Percentiles rank a stretch among this genome's conserved stretches.
phyloP scores from a whole-genome alignment of 2,113 vertebrate genomes.

The Charina bottae region DNA sequence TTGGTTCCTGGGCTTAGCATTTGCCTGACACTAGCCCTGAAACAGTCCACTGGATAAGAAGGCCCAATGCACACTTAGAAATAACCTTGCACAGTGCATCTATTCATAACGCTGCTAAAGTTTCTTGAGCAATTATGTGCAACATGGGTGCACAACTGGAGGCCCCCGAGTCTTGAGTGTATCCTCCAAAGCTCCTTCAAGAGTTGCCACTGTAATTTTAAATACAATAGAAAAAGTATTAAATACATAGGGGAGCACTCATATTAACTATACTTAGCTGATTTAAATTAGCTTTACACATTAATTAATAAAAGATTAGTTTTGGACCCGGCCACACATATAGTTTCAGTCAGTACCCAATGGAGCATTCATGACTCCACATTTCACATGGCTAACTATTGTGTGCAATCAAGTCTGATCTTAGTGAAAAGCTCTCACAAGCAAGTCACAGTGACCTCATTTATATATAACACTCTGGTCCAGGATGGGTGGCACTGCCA shows the following conservation, averaged over 20 bases:
- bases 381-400: neutral
- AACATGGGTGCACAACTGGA: neutral
- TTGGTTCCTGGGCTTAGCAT: neutral
- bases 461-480: neutral
- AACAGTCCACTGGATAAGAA: neutral
- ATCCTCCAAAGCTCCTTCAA: neutral
- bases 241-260: neutral
- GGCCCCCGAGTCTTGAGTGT: neutral
- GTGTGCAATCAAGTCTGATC: neutral
- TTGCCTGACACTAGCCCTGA: neutral
- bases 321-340: neutral
- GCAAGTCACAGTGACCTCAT: neutral
- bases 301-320: neutral
- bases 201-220: neutral
- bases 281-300: neutral
- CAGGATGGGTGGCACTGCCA: neutral
- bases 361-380: neutral
- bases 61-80: neutral
- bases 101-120: neutral
- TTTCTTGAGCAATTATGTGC: neutral
- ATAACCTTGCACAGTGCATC: neutral
- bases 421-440: neutral
- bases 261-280: neutral
- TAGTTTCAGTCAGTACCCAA: neutral
- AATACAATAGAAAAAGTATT: neutral